Percentiles rank a stretch among this genome's conserved stretches.
phyloP scores from a whole-genome alignment of 2,888 invertebrate species.

The Frankliniella intonsa region DNA sequence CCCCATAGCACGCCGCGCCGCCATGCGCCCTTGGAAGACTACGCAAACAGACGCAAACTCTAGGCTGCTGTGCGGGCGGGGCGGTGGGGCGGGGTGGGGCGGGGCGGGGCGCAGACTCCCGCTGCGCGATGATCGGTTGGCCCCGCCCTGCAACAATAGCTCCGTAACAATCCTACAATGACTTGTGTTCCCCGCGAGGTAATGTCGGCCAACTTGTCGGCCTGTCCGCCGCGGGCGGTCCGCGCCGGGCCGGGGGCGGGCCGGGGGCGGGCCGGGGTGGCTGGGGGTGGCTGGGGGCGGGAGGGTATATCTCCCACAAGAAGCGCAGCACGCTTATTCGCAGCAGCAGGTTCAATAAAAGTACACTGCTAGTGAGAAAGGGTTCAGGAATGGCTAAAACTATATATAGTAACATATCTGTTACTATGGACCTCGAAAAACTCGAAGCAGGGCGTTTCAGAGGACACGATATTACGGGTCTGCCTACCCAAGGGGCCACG shows the following conservation, averaged over 20 bases:
- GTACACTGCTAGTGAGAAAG: neutral
- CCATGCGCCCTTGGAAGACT: neutral
- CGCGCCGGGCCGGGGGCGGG: neutral
- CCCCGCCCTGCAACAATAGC: neutral
- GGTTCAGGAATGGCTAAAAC: too few relatives aligned
- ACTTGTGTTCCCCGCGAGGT: neutral
- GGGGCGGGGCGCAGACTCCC: neutral
- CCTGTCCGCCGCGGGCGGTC: conserved; percentile 6
- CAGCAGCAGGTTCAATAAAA: neutral
- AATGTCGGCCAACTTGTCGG: neutral
- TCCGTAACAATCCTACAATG: conserved; percentile 14
- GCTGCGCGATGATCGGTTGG: neutral
- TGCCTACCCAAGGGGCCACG: too few relatives aligned
- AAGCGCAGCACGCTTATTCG: neutral
- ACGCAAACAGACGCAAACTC: neutral
- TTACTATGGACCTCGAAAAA: too few relatives aligned
- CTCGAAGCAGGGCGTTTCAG: too few relatives aligned
- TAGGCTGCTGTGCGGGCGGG: too few relatives aligned
- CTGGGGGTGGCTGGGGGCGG: too few relatives aligned
- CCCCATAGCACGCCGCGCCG: neutral
- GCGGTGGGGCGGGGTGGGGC: too few relatives aligned
- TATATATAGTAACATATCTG: too few relatives aligned
- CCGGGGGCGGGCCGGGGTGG: too few relatives aligned
- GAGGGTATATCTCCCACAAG: too few relatives aligned
- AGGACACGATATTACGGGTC: too few relatives aligned